These are phyloP conservation scores for Callosobruchus maculatus DNA, from an alignment of 2,888 invertebrate genomes.

Conservation along the genomic window DNA sequence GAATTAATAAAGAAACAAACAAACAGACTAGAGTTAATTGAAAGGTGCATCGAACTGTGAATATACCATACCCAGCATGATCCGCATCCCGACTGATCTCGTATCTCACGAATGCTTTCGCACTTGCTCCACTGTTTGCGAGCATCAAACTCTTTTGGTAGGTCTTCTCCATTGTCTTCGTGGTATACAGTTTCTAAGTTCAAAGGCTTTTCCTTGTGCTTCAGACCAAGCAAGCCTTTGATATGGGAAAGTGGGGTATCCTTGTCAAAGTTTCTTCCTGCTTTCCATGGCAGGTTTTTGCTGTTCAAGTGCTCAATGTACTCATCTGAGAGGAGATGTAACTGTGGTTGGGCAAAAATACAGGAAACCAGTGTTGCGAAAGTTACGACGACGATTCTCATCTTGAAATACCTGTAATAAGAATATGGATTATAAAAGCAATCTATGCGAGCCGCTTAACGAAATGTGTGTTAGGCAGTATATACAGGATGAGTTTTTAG, in stretches of 20 bases:
- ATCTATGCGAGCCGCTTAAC: too few species aligned
- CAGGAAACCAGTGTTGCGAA: not conserved
- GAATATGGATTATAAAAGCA: too few species aligned
- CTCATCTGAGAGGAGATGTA: constrained; percentile 23
- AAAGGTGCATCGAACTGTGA: constrained; percentile 60
- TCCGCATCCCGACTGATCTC: constrained; percentile 82
- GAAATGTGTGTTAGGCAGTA: too few species aligned
- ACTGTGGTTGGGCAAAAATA: not conserved
- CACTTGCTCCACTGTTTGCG: constrained; percentile 75
- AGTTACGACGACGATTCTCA: not conserved
- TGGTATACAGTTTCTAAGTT: constrained; percentile 3
- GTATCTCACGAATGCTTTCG: constrained; percentile 71
- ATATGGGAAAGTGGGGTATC: constrained; percentile 30
- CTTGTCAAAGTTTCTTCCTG: constrained; percentile 70
- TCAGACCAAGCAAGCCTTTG: constrained; percentile 18
- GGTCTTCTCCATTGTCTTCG: constrained; percentile 8
- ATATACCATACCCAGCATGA: constrained; percentile 75
- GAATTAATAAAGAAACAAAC: too few species aligned
- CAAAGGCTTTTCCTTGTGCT: not conserved
- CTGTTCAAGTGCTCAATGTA: constrained; percentile 55
- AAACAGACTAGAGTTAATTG: too few species aligned
- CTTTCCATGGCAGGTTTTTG: constrained; percentile 69
- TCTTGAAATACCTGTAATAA: not conserved
- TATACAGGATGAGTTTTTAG: too few species aligned
- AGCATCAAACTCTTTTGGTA: constrained; percentile 77